Evolutionary conservation across 2,888 invertebrate species (phyloP).

Genomic region (Conus canariensis): DNA sequence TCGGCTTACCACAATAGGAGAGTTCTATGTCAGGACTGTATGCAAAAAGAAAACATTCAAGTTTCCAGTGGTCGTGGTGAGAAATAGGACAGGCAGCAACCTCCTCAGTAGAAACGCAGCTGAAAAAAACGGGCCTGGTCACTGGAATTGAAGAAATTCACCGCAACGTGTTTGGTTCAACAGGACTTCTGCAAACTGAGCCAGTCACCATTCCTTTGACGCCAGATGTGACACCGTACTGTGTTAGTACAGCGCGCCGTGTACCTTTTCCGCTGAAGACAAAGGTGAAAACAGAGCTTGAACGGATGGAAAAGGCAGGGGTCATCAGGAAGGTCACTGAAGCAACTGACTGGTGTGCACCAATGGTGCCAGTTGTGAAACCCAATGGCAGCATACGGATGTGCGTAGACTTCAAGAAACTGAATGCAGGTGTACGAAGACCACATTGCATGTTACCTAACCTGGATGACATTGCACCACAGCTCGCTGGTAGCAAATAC

Average conservation of each 20-base stretch:
- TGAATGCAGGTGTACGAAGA: not conserved
- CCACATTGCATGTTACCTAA: not conserved
- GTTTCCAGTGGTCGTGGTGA: not conserved
- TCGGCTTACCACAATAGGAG: not conserved
- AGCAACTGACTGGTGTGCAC: slow-evolving; percentile 22
- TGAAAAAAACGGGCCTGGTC: not conserved
- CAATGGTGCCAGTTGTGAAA: not conserved
- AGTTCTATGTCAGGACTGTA: not conserved
- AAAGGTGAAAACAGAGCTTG: not conserved
- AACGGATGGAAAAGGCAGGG: not conserved
- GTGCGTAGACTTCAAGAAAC: not conserved
- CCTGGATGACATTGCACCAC: slow-evolving; percentile 1
- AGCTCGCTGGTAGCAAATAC: not conserved
- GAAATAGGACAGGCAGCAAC: not conserved
- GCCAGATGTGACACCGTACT: not conserved
- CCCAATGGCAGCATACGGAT: not conserved
- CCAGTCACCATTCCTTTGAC: not conserved
- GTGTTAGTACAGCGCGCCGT: not conserved
- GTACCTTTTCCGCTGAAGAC: not conserved
- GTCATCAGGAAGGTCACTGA: not conserved
- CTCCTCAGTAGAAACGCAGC: not conserved
- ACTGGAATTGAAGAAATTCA: not conserved
- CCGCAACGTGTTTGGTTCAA: not conserved
- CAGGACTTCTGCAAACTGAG: not conserved
- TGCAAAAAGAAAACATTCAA: not conserved